A percentile compares a stretch with the other conserved stretches of the same genome.
These are phyloP conservation scores for Ptychochromis oligacanthus DNA, from an alignment of 2,113 vertebrate genomes.

Conservation along the genomic window DNA sequence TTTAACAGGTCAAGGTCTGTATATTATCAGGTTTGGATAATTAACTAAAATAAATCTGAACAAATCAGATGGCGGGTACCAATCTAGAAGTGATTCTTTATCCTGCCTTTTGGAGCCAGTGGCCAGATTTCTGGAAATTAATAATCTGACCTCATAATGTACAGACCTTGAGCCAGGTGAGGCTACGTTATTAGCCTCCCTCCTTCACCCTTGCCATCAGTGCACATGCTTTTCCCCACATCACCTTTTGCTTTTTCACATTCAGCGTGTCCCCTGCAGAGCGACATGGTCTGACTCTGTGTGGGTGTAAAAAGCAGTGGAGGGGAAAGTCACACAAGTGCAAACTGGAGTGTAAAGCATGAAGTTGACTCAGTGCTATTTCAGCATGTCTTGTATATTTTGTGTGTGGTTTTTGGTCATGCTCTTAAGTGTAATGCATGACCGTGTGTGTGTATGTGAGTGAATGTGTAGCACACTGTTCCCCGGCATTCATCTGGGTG, in stretches of 20 bases:
- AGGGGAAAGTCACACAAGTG: constrained; percentile 6
- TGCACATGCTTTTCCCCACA: not conserved
- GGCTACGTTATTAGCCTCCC: constrained; percentile 2
- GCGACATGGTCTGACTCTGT: not conserved
- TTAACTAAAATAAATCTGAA: not conserved
- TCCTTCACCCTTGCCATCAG: not conserved
- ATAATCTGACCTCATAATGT: constrained; percentile 18
- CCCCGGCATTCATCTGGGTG: constrained; percentile 6
- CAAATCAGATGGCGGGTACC: not conserved
- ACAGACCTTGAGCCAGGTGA: constrained; percentile 47
- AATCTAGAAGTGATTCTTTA: not conserved
- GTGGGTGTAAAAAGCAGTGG: not conserved
- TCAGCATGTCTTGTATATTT: constrained; percentile 56
- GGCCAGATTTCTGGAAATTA: not conserved
- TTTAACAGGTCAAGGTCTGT: constrained; percentile 39
- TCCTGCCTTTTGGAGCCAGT: not conserved
- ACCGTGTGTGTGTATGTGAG: not conserved
- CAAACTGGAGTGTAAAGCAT: constrained; percentile 34
- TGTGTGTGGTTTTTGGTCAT: constrained; percentile 45
- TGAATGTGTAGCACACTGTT: not conserved
- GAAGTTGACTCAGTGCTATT: constrained; percentile 53
- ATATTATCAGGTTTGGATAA: constrained; percentile 36
- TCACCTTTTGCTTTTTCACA: constrained; percentile 28
- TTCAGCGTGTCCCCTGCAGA: not conserved
- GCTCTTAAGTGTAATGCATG: constrained; percentile 34